Conservation (phyloP, 1,140 invertebrate genomes). For the Samia ricini region DNA sequence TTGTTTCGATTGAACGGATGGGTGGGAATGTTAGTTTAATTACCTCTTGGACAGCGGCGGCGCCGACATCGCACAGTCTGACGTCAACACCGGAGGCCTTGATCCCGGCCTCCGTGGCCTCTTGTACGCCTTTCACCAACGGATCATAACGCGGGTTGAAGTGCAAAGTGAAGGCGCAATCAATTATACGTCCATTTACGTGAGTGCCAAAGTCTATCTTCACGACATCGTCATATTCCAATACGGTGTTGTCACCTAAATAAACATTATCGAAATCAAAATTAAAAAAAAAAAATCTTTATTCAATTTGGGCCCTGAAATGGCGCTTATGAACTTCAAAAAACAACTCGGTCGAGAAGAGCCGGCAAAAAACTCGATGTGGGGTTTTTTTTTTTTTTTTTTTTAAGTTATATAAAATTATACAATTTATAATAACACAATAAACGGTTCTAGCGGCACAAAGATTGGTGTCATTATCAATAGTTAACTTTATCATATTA, state of each 20-base stretch:
- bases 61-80: conserved; percentile 97
- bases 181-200: conserved; percentile 98
- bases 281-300: neutral
- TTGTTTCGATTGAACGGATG: too few species aligned
- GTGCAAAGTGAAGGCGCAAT: conserved; percentile 98
- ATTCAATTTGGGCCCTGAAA: too few species aligned
- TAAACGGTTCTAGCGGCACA: too few species aligned
- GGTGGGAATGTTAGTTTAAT: neutral
- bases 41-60: conserved; percentile 96
- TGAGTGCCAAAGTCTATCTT: conserved; percentile 99
- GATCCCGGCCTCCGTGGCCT: conserved; percentile 99
- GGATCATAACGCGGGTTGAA: conserved; percentile 99
- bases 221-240: conserved; percentile 97
- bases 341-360: too few species aligned
- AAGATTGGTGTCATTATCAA: too few species aligned
- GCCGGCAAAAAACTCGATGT: too few species aligned
- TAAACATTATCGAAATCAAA: neutral
- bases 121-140: conserved; percentile 96
- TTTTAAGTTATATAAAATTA: too few species aligned
- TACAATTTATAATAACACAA: too few species aligned
- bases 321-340: too few species aligned
- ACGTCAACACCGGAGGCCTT: conserved; percentile 97
- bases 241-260: conserved; percentile 91
- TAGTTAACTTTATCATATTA: too few species aligned
- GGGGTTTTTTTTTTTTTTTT: too few species aligned